Conservation (phyloP, 2,113 vertebrate genomes). For the Trematomus loennbergii region DNA sequence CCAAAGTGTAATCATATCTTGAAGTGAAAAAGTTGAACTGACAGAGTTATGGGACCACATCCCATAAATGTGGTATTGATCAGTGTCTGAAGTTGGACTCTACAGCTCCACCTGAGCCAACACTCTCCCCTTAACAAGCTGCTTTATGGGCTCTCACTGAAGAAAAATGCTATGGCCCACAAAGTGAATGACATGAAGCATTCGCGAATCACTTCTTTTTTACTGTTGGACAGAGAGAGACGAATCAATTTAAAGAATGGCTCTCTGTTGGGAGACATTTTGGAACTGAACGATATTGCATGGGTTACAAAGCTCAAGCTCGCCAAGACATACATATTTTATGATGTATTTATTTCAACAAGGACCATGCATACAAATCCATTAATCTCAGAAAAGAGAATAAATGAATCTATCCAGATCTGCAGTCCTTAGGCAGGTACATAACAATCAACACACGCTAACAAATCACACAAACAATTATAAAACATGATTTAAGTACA, state of each 20-base stretch:
- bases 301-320: neutral
- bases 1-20: constrained; percentile 2
- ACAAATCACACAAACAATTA: no score
- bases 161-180: constrained; percentile 32
- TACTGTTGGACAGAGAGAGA: constrained; percentile 1
- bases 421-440: no score
- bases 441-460: no score
- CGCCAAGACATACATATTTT: neutral
- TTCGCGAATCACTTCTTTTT: constrained; percentile 30
- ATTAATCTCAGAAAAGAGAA: no score
- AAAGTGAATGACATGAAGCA: constrained; percentile 36
- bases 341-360: no score
- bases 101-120: constrained; percentile 22
- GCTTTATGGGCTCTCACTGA: constrained; percentile 31
- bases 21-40: constrained; percentile 18
- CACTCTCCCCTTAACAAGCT: constrained; percentile 27
- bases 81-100: constrained; percentile 38
- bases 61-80: constrained; percentile 55
- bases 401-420: no score
- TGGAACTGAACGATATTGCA: constrained; percentile 1
- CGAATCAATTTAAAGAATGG: constrained; percentile 1
- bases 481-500: no score
- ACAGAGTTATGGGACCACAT: constrained; percentile 33
- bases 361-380: no score
- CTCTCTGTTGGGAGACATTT: neutral